Percentiles rank a stretch among this genome's conserved stretches.
phyloP scores from a whole-genome alignment of 2,113 vertebrate genomes.

The Regulus satrapa region DNA sequence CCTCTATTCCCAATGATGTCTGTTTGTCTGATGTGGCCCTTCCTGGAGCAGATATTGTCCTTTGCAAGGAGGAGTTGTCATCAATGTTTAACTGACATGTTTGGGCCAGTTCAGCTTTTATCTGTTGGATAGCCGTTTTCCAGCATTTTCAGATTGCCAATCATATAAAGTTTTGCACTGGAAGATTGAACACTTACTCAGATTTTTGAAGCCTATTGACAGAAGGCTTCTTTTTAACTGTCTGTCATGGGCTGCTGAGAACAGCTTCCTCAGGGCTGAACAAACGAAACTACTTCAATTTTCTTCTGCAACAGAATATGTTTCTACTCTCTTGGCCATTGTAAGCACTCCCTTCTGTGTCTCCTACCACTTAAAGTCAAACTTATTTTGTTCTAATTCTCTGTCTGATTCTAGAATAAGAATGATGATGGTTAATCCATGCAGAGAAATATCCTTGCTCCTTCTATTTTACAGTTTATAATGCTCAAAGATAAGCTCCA shows the following conservation, averaged over 20 bases:
- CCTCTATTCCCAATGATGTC: not conserved
- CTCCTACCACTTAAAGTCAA: not conserved
- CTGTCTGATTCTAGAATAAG: not conserved
- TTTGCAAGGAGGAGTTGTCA: not conserved
- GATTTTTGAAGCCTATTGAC: not conserved
- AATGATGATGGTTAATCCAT: not conserved
- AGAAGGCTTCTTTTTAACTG: not conserved
- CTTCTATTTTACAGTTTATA: not conserved
- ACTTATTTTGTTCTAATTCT: not conserved
- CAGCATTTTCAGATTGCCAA: not conserved
- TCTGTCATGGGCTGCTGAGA: not conserved
- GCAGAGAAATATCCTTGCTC: not conserved
- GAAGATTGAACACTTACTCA: not conserved
- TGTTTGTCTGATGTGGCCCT: not conserved
- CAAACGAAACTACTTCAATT: not conserved
- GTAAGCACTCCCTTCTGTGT: not conserved
- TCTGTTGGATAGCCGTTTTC: not conserved
- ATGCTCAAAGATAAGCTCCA: not conserved
- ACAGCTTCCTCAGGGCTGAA: not conserved
- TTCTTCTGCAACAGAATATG: not conserved
- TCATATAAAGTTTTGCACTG: not conserved
- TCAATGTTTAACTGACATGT: fast-evolving
- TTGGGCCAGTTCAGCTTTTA: not conserved
- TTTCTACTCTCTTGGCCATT: not conserved
- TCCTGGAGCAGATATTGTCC: no score